Evolutionary conservation across 1,140 invertebrate species (phyloP), one percentile per base, ranked within the genome.

Genomic region (Centruroides sculpturatus): DNA sequence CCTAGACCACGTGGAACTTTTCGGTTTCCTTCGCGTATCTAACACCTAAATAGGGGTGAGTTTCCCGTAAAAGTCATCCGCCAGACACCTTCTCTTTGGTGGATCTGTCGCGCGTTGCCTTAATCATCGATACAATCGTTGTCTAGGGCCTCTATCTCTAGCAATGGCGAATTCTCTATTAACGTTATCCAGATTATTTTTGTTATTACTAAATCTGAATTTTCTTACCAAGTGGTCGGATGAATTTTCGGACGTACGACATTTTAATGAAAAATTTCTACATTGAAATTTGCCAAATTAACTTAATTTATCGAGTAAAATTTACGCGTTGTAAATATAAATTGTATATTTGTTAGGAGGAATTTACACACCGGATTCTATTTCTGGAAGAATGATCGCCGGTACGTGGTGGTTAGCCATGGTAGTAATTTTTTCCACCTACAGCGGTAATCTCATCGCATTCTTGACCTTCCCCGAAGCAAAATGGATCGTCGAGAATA

Each of bases 341-440:
- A 23, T 5, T 36, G n/a, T 11, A 35, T 49, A 49, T 52, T 35
- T 69, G 68, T 11, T 66, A 91, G 89, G 89, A 64, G 89, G 88
- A n/a, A 85, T 86, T 78, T 82, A 87, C 69, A 72, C 92, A 34
- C 89, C 89, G 0, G 77, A 81, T 46, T 85, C 86, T 0, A 85
- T 89, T 67, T 91, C 88, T 66, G 87, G 87, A 7, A 79, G 90
- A 9, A 67, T 92, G 4, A 76, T 94, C 1, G 81, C 94, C 1
- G 88, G 87, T 0, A 83, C 87, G 3, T 95, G 91, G 91, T 94
- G 91, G 90, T 71, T 95, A 8, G 85, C 90, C 3, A 88, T 91
- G 4, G 78, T 94, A 61, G 84, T 95, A 0, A 76, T 93, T 1
- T 84, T 92, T 0, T 92, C 91, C 3, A 92, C 89, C 0, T 96